A percentile compares a stretch with the other conserved stretches of the same genome.
Conservation (phyloP, 2,888 invertebrate genomes). For the Cecidostiba fungosa region DNA sequence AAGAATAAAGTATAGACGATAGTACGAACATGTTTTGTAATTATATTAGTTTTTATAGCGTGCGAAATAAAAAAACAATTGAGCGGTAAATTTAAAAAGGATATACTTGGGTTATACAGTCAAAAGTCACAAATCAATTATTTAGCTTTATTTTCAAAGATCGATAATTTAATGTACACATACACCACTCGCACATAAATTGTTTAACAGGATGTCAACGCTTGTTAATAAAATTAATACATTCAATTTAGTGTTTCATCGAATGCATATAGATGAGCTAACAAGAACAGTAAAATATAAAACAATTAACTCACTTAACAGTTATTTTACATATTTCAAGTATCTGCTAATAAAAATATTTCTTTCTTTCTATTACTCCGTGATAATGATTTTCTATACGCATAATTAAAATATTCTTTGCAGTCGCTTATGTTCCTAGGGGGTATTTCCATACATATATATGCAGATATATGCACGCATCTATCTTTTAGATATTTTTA, state of each 20-base stretch:
- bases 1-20: too few relatives aligned
- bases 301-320: conserved; percentile 67
- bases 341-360: conserved; percentile 75
- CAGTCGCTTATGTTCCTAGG: conserved; percentile 66
- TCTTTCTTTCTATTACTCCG: conserved; percentile 69
- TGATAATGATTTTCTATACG: conserved; percentile 64
- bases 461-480: conserved; percentile 60
- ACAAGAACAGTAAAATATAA: conserved; percentile 66
- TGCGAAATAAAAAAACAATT: background rate
- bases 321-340: conserved; percentile 66
- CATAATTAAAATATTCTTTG: conserved; percentile 72
- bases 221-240: conserved; percentile 51
- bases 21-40: too few relatives aligned
- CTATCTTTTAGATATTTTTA: conserved; percentile 61
- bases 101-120: conserved; percentile 4
- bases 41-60: background rate
- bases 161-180: conserved; percentile 59
- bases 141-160: conserved; percentile 62
- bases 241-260: conserved; percentile 51
- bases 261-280: conserved; percentile 46
- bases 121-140: conserved; percentile 46
- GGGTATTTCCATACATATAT: conserved; percentile 52
- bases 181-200: conserved; percentile 59
- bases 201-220: conserved; percentile 50
- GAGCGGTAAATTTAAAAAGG: background rate